Percentiles rank a stretch among this genome's conserved stretches.
Evolutionary conservation across 2,797 vertebrate genomes (phyloP).

Genomic region (Mormyrus hasselquistii): DNA sequence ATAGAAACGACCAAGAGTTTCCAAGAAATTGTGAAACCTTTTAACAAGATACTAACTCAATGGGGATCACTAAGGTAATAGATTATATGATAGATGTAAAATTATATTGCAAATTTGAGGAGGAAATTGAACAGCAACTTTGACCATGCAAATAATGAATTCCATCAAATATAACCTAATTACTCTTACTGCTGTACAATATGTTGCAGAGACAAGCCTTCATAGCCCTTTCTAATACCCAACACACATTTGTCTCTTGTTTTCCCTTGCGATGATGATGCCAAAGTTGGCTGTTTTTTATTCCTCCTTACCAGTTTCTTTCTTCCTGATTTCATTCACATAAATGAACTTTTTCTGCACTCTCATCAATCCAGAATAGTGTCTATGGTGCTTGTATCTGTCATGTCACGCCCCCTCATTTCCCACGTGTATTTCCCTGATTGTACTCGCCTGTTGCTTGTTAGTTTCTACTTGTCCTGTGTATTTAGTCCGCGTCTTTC

Average conservation of each 20-base stretch:
- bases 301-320: neutral
- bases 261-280: neutral
- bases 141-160: neutral
- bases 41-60: neutral
- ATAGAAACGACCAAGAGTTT: neutral
- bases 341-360: neutral
- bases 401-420: too few relatives aligned
- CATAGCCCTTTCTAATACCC: neutral
- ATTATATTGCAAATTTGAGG: neutral
- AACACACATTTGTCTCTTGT: neutral
- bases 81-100: neutral
- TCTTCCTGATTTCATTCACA: neutral
- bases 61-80: neutral
- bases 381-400: neutral
- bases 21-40: neutral
- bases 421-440: too few relatives aligned
- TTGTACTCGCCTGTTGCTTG: too few relatives aligned
- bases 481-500: too few relatives aligned
- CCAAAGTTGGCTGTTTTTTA: neutral
- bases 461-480: too few relatives aligned
- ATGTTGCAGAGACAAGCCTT: neutral
- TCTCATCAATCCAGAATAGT: neutral
- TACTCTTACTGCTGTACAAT: neutral
- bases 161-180: neutral
- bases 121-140: neutral